A percentile compares a stretch with the other conserved stretches of the same genome.
phyloP scores from a whole-genome alignment of 1,140 invertebrate genomes.

The Aphaenogaster floridana region DNA sequence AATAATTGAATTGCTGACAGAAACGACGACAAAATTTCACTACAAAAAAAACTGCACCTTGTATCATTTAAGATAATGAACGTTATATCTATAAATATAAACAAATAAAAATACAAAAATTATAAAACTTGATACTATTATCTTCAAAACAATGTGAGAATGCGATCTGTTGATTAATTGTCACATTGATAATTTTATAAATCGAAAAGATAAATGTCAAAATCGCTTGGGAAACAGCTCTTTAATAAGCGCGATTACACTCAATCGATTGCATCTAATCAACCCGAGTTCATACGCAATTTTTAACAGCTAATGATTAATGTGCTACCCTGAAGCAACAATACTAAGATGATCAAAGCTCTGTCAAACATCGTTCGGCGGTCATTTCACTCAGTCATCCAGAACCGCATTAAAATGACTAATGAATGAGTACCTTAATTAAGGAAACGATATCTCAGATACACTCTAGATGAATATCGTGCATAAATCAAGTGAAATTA shows the following conservation, averaged over 20 bases:
- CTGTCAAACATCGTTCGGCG: slow-evolving; percentile 5
- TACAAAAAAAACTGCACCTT: neutral
- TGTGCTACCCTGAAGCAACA: slow-evolving; percentile 10
- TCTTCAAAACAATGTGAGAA: neutral
- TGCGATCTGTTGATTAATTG: neutral
- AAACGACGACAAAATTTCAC: neutral
- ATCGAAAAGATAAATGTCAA: neutral
- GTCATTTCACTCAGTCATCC: neutral
- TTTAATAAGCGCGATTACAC: neutral
- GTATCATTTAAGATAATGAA: neutral
- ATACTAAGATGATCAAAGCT: neutral
- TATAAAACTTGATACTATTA: neutral
- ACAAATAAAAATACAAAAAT: neutral
- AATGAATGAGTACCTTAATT: slow-evolving; percentile 38
- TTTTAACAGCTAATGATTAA: slow-evolving; percentile 28
- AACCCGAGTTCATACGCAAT: neutral
- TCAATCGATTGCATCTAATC: neutral
- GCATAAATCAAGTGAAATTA: neutral
- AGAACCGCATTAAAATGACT: slow-evolving; percentile 15
- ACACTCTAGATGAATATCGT: neutral
- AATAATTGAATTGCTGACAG: neutral
- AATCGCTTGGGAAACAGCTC: neutral
- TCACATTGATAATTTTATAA: neutral
- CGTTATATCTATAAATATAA: neutral
- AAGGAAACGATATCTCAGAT: slow-evolving; percentile 9